Percentiles rank a stretch among this genome's conserved stretches.
These are phyloP conservation scores for Epirrhoe tristata DNA, from an alignment of 2,888 invertebrate species.

Conservation along the genomic window DNA sequence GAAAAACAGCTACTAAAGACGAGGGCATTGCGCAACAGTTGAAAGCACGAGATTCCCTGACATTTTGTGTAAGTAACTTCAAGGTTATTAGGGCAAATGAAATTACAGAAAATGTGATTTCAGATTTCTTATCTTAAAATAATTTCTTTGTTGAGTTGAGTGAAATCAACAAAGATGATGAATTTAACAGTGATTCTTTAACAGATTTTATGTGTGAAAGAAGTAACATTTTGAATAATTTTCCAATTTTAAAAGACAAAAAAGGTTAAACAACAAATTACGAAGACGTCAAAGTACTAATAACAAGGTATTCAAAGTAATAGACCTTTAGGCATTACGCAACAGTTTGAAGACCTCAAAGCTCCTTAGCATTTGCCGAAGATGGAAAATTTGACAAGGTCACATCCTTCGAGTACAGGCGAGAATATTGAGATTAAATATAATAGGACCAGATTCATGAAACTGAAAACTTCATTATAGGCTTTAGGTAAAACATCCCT, in stretches of 20 bases:
- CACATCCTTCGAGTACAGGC: background rate
- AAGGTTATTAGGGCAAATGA: background rate
- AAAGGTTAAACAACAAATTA: background rate
- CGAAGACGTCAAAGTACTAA: background rate
- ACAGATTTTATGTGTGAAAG: no score
- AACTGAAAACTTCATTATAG: background rate
- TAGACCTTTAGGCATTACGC: background rate
- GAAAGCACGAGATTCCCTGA: constrained; percentile 16
- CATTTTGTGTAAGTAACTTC: background rate
- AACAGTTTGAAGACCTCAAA: constrained; percentile 10
- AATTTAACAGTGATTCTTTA: no score
- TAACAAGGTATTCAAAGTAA: background rate
- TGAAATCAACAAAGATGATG: no score
- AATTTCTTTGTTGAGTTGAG: no score
- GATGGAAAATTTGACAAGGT: constrained; percentile 5
- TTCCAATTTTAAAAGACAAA: no score
- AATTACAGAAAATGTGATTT: no score
- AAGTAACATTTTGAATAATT: no score
- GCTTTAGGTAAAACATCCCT: background rate
- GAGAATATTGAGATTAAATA: background rate
- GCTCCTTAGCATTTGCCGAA: constrained; percentile 1
- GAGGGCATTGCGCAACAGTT: constrained; percentile 27
- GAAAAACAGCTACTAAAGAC: background rate
- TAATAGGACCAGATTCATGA: background rate
- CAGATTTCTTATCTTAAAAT: no score